phyloP scores from a whole-genome alignment of 1,140 invertebrate species.

The Dreissena rostriformis region DNA sequence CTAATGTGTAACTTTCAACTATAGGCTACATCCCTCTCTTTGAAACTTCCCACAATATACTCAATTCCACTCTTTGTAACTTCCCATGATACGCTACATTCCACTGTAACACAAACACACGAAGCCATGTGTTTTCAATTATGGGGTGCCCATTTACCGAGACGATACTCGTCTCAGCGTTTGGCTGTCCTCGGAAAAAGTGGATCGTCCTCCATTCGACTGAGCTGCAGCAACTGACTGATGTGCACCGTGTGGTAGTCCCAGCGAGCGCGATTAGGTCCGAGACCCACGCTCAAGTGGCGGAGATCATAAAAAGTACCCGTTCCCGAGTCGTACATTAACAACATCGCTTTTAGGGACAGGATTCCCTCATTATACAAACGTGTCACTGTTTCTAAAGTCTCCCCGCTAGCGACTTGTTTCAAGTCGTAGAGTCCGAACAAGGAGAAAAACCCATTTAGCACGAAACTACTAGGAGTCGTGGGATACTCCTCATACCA shows the following conservation, averaged over 20 bases:
- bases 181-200: constrained; percentile 92
- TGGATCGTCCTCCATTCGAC: constrained; percentile 90
- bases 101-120: constrained; percentile 4
- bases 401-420: constrained; percentile 79
- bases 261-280: constrained; percentile 94
- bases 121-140: constrained; percentile 67
- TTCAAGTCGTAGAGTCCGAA: constrained; percentile 97
- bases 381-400: constrained; percentile 73
- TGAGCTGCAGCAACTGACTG: constrained; percentile 95
- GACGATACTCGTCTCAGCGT: constrained; percentile 97
- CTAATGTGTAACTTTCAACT: no score
- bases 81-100: no score
- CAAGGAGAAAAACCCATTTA: constrained; percentile 99
- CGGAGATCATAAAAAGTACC: constrained; percentile 98
- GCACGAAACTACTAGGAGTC: constrained; percentile 95
- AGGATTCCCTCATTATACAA: constrained; percentile 93
- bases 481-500: constrained; percentile 99
- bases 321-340: constrained; percentile 96
- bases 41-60: no score
- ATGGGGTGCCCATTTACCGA: constrained; percentile 84
- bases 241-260: constrained; percentile 99
- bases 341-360: constrained; percentile 94
- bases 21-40: no score
- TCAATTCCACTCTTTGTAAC: no score
- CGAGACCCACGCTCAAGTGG: constrained; percentile 91